Percentiles rank a stretch among this genome's conserved stretches.
These are phyloP conservation scores for Sarcophaga bullata DNA, from an alignment of 1,140 invertebrate genomes.

Conservation along the genomic window DNA sequence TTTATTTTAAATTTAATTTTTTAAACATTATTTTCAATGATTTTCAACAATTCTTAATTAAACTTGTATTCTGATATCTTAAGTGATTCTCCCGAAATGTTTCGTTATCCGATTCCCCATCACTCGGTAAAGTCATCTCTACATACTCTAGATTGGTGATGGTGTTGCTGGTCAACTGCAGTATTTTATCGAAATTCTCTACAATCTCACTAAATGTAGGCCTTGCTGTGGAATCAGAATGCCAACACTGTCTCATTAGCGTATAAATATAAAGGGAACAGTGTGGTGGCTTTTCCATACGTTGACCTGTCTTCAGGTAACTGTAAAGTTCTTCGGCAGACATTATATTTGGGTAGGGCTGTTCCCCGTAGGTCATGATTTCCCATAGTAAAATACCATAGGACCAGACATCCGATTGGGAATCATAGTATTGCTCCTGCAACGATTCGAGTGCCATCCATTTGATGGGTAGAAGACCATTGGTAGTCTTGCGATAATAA, in stretches of 20 bases:
- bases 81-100: slow-evolving; percentile 59
- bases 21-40: no score
- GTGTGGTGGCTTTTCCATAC: slow-evolving; percentile 75
- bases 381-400: no score
- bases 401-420: slow-evolving; percentile 52
- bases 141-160: slow-evolving; percentile 87
- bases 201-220: slow-evolving; percentile 90
- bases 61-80: slow-evolving; percentile 64
- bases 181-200: slow-evolving; percentile 87
- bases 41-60: slow-evolving; percentile 45
- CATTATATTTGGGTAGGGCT: no score
- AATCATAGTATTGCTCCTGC: slow-evolving; percentile 93
- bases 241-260: slow-evolving; percentile 95
- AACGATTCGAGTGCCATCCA: slow-evolving; percentile 79
- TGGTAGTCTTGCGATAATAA: slow-evolving; percentile 98
- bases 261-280: slow-evolving; percentile 92
- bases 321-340: slow-evolving; percentile 83
- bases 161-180: slow-evolving; percentile 69
- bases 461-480: slow-evolving; percentile 81
- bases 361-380: no score
- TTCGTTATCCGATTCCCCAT: slow-evolving; percentile 69
- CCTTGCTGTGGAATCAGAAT: slow-evolving; percentile 84
- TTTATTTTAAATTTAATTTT: no score
- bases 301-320: slow-evolving; percentile 76
- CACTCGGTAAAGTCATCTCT: slow-evolving; percentile 85